Evolutionary conservation across 2,888 invertebrate genomes (phyloP), one percentile per base, ranked within the genome.

Genomic region (Diploptera punctata): DNA sequence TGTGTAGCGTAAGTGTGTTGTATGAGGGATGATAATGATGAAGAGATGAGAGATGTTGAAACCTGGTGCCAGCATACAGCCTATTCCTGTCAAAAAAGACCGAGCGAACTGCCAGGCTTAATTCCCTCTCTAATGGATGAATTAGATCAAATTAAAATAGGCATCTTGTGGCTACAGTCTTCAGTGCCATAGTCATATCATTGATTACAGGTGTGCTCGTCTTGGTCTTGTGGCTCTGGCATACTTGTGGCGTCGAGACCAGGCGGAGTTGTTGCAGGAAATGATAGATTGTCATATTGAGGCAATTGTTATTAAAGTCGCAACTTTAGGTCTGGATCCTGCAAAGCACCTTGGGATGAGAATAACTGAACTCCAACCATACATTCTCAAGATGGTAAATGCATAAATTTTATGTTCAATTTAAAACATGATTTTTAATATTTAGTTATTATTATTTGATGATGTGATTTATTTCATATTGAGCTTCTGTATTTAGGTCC

Each of bases 261-360:
- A 99, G 86, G 90, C 90, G 80, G 95, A 97, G 83, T 86, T 99
- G 76, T 85, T 99, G 73, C 91, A 94, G 82, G 98, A 99, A 87
- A 99, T 99, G 98, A 96, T 99, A 81, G 90, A 91, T 78, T 93
- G 93, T 82, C 91, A 93, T 79, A 88, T 99, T 76, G 91, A 97
- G 81, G 98, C 99, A 71, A 93, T 99, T 80, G 87, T 99, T 74
- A 97, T 99, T 78, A 99, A 99, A 90, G 97, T 98, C 68, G 99
- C 99, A 71, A 92, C 97, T 9, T 86, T 99, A 79, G 98, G 98
- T 33, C 86, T 99, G 78, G 91, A 94, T 79, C 95, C 96, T 24
- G 85, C 87, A 77, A 87, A 92, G 77, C 97, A 98, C 86, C 87
- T 99, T 77, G 98, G 98, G 47, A 89, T 93, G 85, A 89, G 92